Percentiles rank a stretch among this genome's conserved stretches.
Evolutionary conservation across 2,888 invertebrate genomes (phyloP).

Genomic region (Volucella inflata): DNA sequence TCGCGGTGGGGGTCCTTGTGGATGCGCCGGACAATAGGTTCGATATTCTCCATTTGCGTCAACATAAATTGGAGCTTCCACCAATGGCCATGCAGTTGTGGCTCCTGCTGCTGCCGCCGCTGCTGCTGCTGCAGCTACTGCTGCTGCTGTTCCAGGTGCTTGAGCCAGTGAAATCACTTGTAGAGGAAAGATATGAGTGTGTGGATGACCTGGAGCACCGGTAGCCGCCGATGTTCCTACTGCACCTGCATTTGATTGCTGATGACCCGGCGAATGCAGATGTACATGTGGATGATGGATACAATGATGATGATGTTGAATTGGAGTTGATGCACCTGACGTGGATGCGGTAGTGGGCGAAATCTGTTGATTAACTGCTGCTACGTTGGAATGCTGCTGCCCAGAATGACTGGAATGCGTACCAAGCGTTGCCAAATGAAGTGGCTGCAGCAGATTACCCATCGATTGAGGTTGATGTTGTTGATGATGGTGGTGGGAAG

Average conservation of each 20-base stretch:
- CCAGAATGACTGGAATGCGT: constrained; percentile 56
- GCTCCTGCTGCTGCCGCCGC: constrained; percentile 83
- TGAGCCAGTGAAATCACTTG: constrained; percentile 84
- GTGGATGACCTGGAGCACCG: constrained; percentile 83
- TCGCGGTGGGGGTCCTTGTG: constrained; percentile 83
- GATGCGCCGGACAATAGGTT: constrained; percentile 84
- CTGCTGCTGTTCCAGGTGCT: constrained; percentile 78
- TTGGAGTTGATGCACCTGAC: constrained; percentile 55
- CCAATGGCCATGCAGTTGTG: constrained; percentile 82
- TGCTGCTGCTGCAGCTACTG: constrained; percentile 77
- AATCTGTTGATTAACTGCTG: constrained; percentile 71
- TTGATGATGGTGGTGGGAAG: constrained; percentile 73
- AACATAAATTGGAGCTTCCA: constrained; percentile 86
- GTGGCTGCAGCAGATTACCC: constrained; percentile 55
- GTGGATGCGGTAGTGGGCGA: constrained; percentile 70
- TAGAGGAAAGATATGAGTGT: constrained; percentile 85
- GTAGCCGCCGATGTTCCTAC: constrained; percentile 82
- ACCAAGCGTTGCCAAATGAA: constrained; percentile 60
- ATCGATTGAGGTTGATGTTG: constrained; percentile 69
- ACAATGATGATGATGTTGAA: constrained; percentile 78
- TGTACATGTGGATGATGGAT: constrained; percentile 79
- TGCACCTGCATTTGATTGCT: constrained; percentile 84
- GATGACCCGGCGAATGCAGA: constrained; percentile 80
- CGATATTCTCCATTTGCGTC: constrained; percentile 86
- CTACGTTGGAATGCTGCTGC: background rate